Evolutionary conservation across 2,113 vertebrate species (phyloP).

Genomic region (Microtus montanus): DNA sequence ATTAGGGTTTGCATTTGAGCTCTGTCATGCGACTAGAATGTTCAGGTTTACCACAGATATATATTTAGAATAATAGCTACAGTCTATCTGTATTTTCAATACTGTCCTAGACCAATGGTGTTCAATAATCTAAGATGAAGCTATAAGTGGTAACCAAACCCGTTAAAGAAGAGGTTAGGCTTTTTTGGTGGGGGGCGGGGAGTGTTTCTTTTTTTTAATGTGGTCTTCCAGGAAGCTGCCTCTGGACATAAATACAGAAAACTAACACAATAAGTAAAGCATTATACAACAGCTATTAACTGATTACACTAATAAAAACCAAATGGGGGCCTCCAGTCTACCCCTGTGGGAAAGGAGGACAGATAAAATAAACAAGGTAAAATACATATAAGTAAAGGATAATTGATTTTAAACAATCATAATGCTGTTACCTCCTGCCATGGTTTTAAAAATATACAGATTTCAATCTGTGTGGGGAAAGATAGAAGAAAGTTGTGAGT

Average conservation of each 20-base stretch:
- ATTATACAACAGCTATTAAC: constrained; percentile 75
- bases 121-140: constrained; percentile 43
- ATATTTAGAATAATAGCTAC: constrained; percentile 30
- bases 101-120: not conserved
- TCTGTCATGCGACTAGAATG: not conserved
- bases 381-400: constrained; percentile 37
- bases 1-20: too few relatives aligned
- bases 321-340: constrained; percentile 69
- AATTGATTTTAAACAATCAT: constrained; percentile 74
- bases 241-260: constrained; percentile 76
- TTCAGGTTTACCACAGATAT: not conserved
- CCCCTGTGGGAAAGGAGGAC: constrained; percentile 43
- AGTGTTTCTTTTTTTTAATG: constrained; percentile 10
- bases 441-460: not conserved
- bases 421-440: constrained; percentile 35
- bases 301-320: constrained; percentile 78
- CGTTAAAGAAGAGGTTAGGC: constrained; percentile 60
- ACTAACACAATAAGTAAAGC: constrained; percentile 78
- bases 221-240: constrained; percentile 68
- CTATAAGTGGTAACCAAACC: constrained; percentile 43
- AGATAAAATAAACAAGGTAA: constrained; percentile 75
- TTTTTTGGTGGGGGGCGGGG: not conserved
- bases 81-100: constrained; percentile 30
- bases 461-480: not conserved
- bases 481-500: not conserved